Base-by-base conservation (phyloP, 2,888 invertebrate species). In the Cordylochernes scorpioides region DNA sequence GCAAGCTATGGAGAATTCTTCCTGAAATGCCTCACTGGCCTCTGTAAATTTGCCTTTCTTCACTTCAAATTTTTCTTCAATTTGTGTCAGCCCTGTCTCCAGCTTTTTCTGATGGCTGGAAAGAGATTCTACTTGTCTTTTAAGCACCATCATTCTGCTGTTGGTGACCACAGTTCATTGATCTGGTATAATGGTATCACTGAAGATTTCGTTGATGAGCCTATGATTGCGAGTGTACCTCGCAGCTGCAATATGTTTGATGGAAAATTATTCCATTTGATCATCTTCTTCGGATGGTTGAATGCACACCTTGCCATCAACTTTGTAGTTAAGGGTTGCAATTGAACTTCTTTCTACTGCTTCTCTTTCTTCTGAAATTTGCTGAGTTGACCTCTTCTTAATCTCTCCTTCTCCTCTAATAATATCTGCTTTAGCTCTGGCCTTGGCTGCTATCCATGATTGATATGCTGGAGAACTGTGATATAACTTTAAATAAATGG, bases 71-170 rank as follows among this genome's bases (percentile, higher is more conserved):
- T 84, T 84, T 50, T 91, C 88, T 50, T 91, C 88, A 44, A 91
- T 88, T 53, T 82, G 78, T 47, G 82, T 77, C 41, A 94, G 52
- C 52, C 91, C 91, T 1, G 77, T 75, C 50, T 91, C 88, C 24
- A 91, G 57, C 51, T 91, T 94, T 58, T 82, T 84, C 64, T 84
- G 84, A 54, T 91, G 91, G 78, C 82, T 86, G 2, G 84, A 84
- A 37, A 94, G 58, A 0, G 86, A 86, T 44, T 78, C 77, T 3
- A 91, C 91, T 63, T 94, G 91, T 39, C 84, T 66, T 47, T 82
- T 80, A 17, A 94, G 57, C 4, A 80, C 75, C 57, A 46, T 77
- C 84, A 94, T 84, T 29, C 84, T 62, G 9, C 71, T 71, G 1
- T 78, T 80, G 17, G 91, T 91, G 18, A 97, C 88, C 14, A 94